Conservation (phyloP, 2,113 vertebrate genomes). For the Cavia aperea region DNA sequence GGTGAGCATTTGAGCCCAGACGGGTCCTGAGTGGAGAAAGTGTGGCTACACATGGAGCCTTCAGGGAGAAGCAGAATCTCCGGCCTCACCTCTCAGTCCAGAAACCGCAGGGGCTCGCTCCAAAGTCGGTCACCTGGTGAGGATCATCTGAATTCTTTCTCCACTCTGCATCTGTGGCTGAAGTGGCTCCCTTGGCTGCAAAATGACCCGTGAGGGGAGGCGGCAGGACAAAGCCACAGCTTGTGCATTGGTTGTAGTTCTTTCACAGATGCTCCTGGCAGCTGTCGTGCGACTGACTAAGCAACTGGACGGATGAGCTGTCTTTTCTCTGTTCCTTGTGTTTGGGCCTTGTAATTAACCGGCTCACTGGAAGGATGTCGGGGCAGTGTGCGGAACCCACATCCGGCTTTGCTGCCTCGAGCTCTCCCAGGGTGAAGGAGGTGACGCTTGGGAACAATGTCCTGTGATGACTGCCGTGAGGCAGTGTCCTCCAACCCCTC, state of each 20-base stretch:
- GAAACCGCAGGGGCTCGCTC: slow-evolving; percentile 26
- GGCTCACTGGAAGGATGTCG: neutral
- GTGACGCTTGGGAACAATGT: accelerated
- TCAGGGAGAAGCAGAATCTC: neutral
- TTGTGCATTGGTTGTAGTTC: slow-evolving; percentile 49
- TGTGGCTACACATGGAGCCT: neutral
- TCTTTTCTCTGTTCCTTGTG: neutral
- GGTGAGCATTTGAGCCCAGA: neutral
- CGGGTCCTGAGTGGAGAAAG: neutral
- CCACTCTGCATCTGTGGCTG: neutral
- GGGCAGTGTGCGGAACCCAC: neutral
- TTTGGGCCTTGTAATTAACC: slow-evolving; percentile 40
- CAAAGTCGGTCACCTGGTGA: slow-evolving; percentile 65
- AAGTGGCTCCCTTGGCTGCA: neutral
- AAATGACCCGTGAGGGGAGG: slow-evolving; percentile 50
- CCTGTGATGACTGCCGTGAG: neutral
- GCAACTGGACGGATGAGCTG: slow-evolving; percentile 16
- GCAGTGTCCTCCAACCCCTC: neutral
- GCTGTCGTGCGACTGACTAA: slow-evolving; percentile 51
- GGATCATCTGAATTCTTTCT: slow-evolving; percentile 53
- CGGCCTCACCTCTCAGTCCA: neutral
- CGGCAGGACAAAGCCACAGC: slow-evolving; percentile 52
- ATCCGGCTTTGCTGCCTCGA: neutral
- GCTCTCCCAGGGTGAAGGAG: neutral
- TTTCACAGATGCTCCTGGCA: slow-evolving; percentile 71